Evolutionary conservation across 2,888 invertebrate genomes (phyloP), one percentile per base, ranked within the genome.

Genomic region (Zygothrica quintamaculata): DNA sequence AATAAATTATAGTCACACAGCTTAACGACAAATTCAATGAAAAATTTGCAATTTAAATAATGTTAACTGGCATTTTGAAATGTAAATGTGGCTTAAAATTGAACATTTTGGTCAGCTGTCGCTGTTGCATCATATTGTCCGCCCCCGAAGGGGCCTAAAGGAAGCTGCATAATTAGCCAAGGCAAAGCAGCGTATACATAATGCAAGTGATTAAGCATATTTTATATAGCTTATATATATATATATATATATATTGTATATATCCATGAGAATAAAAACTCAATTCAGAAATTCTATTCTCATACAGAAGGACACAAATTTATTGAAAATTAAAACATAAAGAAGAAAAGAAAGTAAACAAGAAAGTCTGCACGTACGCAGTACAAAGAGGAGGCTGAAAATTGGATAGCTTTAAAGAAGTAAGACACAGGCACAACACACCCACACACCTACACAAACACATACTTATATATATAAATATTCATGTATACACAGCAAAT

Each of bases 41-140:
- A 68, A 74, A 70, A 82, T 82, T 72, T 81, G 84, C 82, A 82
- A 81, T 82, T 82, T 82, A 82, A 82, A 82, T 82, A 84, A 77
- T 82, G 57, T 66, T 66, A 70, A 77, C 84, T 74, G 84, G 62
- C 77, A 77, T 79, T 81, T 81, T 68, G 50, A 64, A 77, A 72
- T 77, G 72, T 46, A 60, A 46, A 62, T 69, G 52, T 48, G 36
- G 52, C 67, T 55, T 55, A 64, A 67, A n/a, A 57, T 62, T 64
- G 59, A 67, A 59, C 59, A 70, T 65, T 65, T 68, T 68, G 65
- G 77, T 72, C 80, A 72, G 80, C 61, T 62, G 69, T 50, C 55
- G 60, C 40, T 47, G 62, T 81, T 79, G 70, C 78, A 78, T 79
- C 78, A 79, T 43, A 53, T 39, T 15, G 5, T 26, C 18, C 58